Conservation (phyloP, 2,888 invertebrate species). For the Smittia aterrima region DNA sequence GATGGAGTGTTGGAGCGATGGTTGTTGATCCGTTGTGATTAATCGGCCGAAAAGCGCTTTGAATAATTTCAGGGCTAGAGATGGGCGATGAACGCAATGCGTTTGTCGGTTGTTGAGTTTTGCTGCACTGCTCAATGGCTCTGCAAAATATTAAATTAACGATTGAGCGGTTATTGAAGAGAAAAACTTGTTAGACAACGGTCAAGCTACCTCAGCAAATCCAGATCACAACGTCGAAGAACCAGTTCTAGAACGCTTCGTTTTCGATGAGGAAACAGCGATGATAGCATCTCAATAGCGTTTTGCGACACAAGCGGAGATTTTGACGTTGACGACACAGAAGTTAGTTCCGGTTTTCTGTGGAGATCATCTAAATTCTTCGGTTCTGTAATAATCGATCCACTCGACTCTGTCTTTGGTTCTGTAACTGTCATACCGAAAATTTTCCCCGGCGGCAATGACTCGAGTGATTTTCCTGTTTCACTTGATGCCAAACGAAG, state of each 20-base stretch:
- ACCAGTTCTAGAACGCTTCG: slow-evolving; percentile 84
- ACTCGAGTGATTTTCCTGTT: slow-evolving; percentile 68
- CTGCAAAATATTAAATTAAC: slow-evolving; percentile 42
- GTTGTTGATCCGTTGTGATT: neutral
- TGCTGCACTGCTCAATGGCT: slow-evolving; percentile 51
- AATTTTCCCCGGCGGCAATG: slow-evolving; percentile 85
- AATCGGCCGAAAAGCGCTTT: slow-evolving; percentile 35
- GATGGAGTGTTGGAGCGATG: slow-evolving; percentile 18
- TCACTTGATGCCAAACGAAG: slow-evolving; percentile 84
- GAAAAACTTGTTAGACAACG: slow-evolving; percentile 73
- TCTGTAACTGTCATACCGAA: slow-evolving; percentile 84
- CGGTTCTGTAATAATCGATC: slow-evolving; percentile 42
- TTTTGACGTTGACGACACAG: slow-evolving; percentile 43
- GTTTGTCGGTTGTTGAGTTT: slow-evolving; percentile 35
- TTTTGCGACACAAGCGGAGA: slow-evolving; percentile 63
- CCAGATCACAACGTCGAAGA: slow-evolving; percentile 88
- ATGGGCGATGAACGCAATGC: slow-evolving; percentile 45
- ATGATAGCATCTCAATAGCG: slow-evolving; percentile 78
- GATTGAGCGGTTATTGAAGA: neutral
- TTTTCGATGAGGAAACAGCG: slow-evolving; percentile 88
- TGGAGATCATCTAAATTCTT: slow-evolving; percentile 40
- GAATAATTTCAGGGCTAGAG: slow-evolving; percentile 43
- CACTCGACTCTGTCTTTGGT: slow-evolving; percentile 61
- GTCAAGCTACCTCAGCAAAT: slow-evolving; percentile 70
- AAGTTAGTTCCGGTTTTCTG: slow-evolving; percentile 45